phyloP scores from a whole-genome alignment of 1,140 invertebrate genomes.

The Lepidurus couesii region DNA sequence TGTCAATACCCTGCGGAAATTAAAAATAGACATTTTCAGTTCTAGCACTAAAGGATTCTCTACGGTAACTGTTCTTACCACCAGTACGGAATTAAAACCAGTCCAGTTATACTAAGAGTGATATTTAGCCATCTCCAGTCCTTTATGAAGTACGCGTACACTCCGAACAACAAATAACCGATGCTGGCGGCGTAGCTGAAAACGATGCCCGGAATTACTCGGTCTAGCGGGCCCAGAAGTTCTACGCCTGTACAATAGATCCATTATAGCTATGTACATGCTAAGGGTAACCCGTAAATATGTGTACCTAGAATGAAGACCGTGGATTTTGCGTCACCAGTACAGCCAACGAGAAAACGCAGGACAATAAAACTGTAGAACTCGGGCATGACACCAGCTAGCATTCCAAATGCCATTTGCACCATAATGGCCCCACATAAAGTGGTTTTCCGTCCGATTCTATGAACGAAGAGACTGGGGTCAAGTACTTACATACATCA shows the following conservation, averaged over 20 bases:
- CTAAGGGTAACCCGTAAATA: neutral
- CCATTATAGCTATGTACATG: neutral
- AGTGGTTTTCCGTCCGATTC: slow-evolving; percentile 37
- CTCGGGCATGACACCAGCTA: slow-evolving; percentile 38
- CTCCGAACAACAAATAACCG: slow-evolving; percentile 41
- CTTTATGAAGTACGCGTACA: slow-evolving; percentile 43
- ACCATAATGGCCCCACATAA: slow-evolving; percentile 25
- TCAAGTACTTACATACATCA: neutral
- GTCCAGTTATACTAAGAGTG: slow-evolving; percentile 36
- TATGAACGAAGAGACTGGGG: neutral
- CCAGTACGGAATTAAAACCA: slow-evolving; percentile 39
- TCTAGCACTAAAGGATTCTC: neutral
- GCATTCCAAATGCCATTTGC: slow-evolving; percentile 36
- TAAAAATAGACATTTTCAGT: neutral
- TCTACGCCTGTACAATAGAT: slow-evolving; percentile 40
- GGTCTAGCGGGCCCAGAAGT: slow-evolving; percentile 40
- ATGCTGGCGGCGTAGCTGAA: slow-evolving; percentile 44
- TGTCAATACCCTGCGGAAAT: slow-evolving; percentile 38
- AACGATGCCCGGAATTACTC: slow-evolving; percentile 41
- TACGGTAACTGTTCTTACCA: slow-evolving; percentile 38
- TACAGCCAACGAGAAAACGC: slow-evolving; percentile 39
- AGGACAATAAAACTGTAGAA: slow-evolving; percentile 37
- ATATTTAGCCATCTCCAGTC: slow-evolving; percentile 40
- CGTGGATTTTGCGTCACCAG: slow-evolving; percentile 39
- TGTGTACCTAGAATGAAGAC: slow-evolving; percentile 40